Base-by-base conservation (phyloP, 1,140 invertebrate genomes). In the Leptopilina boulardi region DNA sequence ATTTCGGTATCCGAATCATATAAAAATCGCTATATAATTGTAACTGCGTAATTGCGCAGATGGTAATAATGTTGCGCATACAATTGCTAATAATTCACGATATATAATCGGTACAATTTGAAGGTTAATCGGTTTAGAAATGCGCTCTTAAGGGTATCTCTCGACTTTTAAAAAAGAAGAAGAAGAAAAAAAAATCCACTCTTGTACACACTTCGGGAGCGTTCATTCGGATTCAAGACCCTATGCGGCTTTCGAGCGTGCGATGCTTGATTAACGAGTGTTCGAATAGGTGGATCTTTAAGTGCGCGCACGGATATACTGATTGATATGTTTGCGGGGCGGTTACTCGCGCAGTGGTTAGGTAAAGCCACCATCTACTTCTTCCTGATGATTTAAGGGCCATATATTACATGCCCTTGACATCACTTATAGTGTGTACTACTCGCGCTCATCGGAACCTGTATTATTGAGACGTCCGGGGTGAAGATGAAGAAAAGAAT, bases 311-410 rank as follows among this genome's bases (percentile, higher is more conserved):
- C 72, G 72, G 77, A 77, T 77, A 73, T 30, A 75, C 87, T 89
- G 87, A 89, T 89, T 89, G 88, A 89, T 89, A 89, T 87, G 88
- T 89, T 89, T 88, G 85, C 85, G 84, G 85, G 87, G 87, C 84
- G 86, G 87, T 89, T 89, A 89, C 86, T 73, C 73, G 76, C 73
- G 76, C 79, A 75, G 80, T 85, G 83, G 84, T 88, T 88, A 85
- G 84, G 82, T 83, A 81, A 80, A 88, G 84, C 87, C 85, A 87
- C 83, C 59, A 87, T 88, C 84, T 84, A 86, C 84, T 87, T 80
- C 82, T 84, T 82, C 77, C 72, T 72, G 85, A 89, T 89, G 88
- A 89, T 89, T 89, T 89, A 89, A 87, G 85, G 85, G 83, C 88
- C 87, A 88, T 89, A 89, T 89, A 89, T 89, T 89, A 89, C 78